Base-by-base conservation (phyloP, 2,888 invertebrate genomes). In the Aradus depressus region DNA sequence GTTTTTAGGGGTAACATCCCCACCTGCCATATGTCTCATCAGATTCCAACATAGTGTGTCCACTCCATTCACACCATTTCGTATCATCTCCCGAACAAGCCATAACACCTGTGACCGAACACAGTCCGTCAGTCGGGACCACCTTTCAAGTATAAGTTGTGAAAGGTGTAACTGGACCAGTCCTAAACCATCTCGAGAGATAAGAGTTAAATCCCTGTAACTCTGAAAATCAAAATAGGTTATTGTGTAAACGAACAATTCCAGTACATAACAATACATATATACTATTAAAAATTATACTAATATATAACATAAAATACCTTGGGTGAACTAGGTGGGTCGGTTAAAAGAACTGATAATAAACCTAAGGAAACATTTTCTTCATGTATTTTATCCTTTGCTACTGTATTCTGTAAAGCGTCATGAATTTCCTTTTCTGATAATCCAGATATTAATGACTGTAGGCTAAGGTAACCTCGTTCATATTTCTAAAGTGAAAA, bases 401-500 rank as follows among this genome's bases (percentile, higher is more conserved):
- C 82, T 58, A 91, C 85, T 56, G 89, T 83, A 68, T 84, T 87
- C 66, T 88, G 90, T 44, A 95, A 75, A 25, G 84, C 83, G 68
- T 95, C 93, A 67, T 93, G 92, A 62, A 87, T 82, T 71, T 95
- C 93, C 66, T 92, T 87, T 65, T 95, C 95, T 62, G 88, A 90
- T 63, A 89, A 77, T 60, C 89, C 90, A 59, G 78, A 75, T 53
- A 82, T 82, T 62, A 90, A 73, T 62, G 77, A 79, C 69, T 84
- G 84, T 58, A 92, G 75, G 64, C 77, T 78, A 63, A 73, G 74
- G 70, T 83, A 86, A 63, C 86, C 85, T 65, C 86, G 79, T 68
- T 93, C 91, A 66, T 88, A 84, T 76, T 88, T 88, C 93, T 95
- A 78, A 65, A 75, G 76, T 63, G 59, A 62, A 64, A 66, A 56